These are phyloP conservation scores for Astropecten irregularis DNA, from an alignment of 53 echinoderm and acorn worm species.

Conservation along the genomic window DNA sequence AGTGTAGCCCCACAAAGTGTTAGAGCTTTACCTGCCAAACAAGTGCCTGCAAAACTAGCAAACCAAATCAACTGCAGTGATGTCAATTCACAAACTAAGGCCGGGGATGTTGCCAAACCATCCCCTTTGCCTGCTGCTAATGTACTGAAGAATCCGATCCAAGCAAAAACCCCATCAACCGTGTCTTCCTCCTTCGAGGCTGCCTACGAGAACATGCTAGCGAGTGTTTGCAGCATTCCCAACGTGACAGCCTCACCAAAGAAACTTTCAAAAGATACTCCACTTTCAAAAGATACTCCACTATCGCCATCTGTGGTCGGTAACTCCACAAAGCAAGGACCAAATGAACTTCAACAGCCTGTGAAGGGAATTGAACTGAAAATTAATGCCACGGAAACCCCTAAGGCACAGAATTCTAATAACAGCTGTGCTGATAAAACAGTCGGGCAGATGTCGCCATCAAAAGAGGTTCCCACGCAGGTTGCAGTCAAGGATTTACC, in stretches of 20 bases:
- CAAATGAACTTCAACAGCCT: no score
- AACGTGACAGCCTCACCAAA: constrained; percentile 44
- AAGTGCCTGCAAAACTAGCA: not conserved
- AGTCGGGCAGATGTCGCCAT: not conserved
- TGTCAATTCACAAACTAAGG: not conserved
- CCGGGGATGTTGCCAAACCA: not conserved
- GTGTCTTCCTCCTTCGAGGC: constrained; percentile 65
- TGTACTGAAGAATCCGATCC: not conserved
- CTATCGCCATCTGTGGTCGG: no score
- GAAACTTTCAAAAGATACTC: constrained; percentile 13
- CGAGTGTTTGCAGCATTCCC: constrained; percentile 57
- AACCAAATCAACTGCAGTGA: constrained; percentile 11
- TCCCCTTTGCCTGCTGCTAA: not conserved
- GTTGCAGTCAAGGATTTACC: not conserved
- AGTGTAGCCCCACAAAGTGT: not conserved
- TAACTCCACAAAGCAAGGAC: not conserved
- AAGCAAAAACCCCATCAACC: not conserved
- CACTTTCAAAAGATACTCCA: not conserved
- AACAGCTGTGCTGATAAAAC: constrained; percentile 21
- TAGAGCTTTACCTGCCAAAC: not conserved
- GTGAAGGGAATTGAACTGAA: no score
- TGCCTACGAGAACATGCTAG: constrained; percentile 64
- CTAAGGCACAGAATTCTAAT: constrained; percentile 3
- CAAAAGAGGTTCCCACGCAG: not conserved
- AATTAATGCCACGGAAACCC: not conserved